A percentile compares a stretch with the other conserved stretches of the same genome.
Conservation (phyloP, 2,888 invertebrate genomes). For the Drosophila mimica region DNA sequence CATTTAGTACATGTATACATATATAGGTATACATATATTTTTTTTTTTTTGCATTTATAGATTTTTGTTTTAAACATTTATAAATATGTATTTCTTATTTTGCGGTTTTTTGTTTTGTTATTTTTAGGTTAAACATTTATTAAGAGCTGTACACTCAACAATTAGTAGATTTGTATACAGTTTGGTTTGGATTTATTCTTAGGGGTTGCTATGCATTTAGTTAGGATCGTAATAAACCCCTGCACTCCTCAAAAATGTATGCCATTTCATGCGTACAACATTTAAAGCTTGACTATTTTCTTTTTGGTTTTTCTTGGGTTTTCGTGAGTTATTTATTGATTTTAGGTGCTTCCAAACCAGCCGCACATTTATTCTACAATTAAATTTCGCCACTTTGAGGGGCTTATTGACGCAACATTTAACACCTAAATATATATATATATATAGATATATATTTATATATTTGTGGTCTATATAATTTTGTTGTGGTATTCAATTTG, state of each 20-base stretch:
- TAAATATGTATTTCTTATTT: constrained; percentile 56
- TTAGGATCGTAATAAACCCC: constrained; percentile 33
- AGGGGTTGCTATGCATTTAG: constrained; percentile 27
- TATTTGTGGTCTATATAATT: constrained; percentile 1
- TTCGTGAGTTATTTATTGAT: constrained; percentile 33
- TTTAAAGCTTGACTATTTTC: constrained; percentile 73
- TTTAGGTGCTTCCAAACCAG: constrained; percentile 32
- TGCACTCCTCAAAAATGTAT: constrained; percentile 10
- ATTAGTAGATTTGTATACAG: constrained; percentile 51
- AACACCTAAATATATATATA: constrained; percentile 52
- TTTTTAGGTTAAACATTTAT: constrained; percentile 54
- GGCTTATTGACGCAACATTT: constrained; percentile 67
- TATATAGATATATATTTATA: constrained; percentile 8
- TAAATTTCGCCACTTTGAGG: constrained; percentile 57
- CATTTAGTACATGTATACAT: constrained; percentile 23
- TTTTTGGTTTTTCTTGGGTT: constrained; percentile 16
- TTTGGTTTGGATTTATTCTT: constrained; percentile 29
- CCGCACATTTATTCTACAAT: constrained; percentile 48
- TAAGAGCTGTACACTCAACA: constrained; percentile 58
- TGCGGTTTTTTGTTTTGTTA: constrained; percentile 12
- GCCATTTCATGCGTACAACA: constrained; percentile 62
- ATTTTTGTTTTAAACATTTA: constrained; percentile 65
- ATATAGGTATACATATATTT: constrained; percentile 21
- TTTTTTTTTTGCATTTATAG: constrained; percentile 39
- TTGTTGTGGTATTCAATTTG: constrained; percentile 7